Conservation (phyloP, 2,113 vertebrate genomes). For the Formicarius rufipectus region DNA sequence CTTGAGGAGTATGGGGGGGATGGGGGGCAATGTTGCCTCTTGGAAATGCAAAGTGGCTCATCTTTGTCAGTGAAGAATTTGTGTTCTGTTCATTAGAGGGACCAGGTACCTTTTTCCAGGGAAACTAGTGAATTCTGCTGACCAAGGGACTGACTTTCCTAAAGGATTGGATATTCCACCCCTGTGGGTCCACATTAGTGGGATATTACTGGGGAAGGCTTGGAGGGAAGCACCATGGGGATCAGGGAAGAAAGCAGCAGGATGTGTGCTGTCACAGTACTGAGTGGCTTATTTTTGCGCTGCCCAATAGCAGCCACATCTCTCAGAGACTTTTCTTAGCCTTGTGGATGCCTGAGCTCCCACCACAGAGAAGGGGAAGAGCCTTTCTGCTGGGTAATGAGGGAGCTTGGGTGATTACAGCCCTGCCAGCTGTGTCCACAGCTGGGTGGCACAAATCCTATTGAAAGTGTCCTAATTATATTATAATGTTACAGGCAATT, state of each 20-base stretch:
- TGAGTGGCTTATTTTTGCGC: background rate
- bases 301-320: background rate
- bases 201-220: background rate
- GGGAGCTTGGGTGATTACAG: background rate
- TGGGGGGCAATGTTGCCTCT: background rate
- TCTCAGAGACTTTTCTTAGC: background rate
- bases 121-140: background rate
- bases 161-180: background rate
- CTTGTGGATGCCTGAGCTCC: background rate
- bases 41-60: background rate
- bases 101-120: background rate
- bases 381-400: background rate
- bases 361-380: background rate
- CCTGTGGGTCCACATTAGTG: background rate
- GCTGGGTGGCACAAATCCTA: conserved; percentile 24
- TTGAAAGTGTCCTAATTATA: background rate
- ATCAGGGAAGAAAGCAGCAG: background rate
- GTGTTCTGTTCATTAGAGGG: background rate
- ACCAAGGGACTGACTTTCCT: background rate
- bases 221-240: background rate
- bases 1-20: background rate
- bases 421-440: background rate
- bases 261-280: accelerated
- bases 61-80: background rate
- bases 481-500: conserved; percentile 26